Conservation (phyloP, 2,797 vertebrate genomes). For the Phoebastria nigripes region DNA sequence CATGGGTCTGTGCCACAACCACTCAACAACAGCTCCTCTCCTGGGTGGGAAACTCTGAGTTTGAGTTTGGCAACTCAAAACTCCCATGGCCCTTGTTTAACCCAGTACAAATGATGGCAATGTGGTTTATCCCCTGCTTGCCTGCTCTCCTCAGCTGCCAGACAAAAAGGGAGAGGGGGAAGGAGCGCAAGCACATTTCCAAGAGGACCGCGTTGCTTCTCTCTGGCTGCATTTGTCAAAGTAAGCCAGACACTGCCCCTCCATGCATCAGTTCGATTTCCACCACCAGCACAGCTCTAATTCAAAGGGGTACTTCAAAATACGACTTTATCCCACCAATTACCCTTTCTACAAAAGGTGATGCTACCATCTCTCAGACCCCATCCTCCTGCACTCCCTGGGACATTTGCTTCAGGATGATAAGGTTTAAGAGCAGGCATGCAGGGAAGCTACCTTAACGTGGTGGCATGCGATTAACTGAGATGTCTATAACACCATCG, state of each 20-base stretch:
- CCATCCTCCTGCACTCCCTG: neutral
- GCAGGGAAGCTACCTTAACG: neutral
- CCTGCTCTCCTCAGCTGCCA: neutral
- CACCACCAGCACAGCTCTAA: neutral
- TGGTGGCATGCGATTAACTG: accelerated
- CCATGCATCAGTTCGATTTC: accelerated
- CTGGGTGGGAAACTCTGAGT: neutral
- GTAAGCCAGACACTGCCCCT: accelerated
- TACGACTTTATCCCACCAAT: neutral
- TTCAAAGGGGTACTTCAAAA: neutral
- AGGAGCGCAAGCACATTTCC: neutral
- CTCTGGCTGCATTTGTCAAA: neutral
- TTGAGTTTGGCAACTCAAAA: neutral
- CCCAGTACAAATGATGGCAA: neutral
- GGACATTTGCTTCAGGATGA: neutral
- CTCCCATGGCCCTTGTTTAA: neutral
- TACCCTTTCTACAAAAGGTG: neutral
- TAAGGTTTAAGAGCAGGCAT: neutral
- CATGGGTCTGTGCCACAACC: neutral
- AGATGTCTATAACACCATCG: neutral
- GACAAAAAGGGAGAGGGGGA: neutral
- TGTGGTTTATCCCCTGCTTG: accelerated
- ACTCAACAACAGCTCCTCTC: neutral
- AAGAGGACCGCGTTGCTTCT: neutral
- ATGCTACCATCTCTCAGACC: neutral